Conservation (phyloP, 2,888 invertebrate genomes). For the Pelosia muscerda region DNA sequence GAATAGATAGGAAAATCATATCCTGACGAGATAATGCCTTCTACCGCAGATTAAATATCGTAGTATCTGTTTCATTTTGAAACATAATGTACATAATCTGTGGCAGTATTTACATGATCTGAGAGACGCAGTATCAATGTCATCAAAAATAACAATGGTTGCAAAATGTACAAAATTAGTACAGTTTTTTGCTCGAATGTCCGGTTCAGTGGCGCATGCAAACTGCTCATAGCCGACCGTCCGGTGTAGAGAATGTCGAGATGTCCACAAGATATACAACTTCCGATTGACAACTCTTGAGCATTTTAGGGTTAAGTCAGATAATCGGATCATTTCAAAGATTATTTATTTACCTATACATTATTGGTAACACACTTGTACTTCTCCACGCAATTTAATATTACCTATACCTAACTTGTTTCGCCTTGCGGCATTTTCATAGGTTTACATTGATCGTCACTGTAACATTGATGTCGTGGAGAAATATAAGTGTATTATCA, state of each 20-base stretch:
- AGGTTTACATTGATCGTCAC: too few species aligned
- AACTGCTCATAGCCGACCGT: slow-evolving; percentile 69
- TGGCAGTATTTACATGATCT: not conserved
- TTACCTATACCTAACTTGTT: too few species aligned
- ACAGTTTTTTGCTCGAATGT: slow-evolving; percentile 48
- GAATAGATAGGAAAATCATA: too few species aligned
- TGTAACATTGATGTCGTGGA: too few species aligned
- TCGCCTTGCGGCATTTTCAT: too few species aligned
- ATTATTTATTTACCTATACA: not conserved
- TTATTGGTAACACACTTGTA: too few species aligned
- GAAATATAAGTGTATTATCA: too few species aligned
- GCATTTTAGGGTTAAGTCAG: slow-evolving; percentile 45
- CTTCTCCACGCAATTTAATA: too few species aligned
- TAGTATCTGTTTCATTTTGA: too few species aligned
- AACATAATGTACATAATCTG: too few species aligned
- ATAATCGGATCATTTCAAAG: not conserved
- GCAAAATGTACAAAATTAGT: not conserved
- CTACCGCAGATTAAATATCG: too few species aligned
- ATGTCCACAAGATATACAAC: slow-evolving; percentile 46
- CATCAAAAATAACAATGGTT: not conserved
- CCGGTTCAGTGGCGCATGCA: slow-evolving; percentile 69
- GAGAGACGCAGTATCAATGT: not conserved
- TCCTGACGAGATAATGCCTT: too few species aligned
- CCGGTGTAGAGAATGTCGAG: slow-evolving; percentile 55
- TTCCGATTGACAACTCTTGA: slow-evolving; percentile 59